A percentile compares a stretch with the other conserved stretches of the same genome.
Conservation (phyloP, 2,888 invertebrate species). For the Sinodicranocentrus sp. region DNA sequence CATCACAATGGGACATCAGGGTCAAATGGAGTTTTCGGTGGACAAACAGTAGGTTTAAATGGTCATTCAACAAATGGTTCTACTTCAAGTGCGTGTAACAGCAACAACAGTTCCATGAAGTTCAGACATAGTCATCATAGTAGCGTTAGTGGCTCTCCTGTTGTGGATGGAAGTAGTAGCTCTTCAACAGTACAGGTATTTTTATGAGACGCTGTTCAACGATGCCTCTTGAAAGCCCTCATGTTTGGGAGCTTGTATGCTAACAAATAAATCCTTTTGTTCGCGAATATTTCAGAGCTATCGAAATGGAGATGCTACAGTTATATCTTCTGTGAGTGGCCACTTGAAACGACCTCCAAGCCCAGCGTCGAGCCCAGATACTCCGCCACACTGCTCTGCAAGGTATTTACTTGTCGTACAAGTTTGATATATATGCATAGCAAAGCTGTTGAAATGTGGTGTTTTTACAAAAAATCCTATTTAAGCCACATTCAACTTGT, state of each 20-base stretch:
- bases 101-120: slow-evolving; percentile 76
- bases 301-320: slow-evolving; percentile 74
- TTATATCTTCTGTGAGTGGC: slow-evolving; percentile 70
- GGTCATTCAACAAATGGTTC: slow-evolving; percentile 66
- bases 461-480: too few species aligned
- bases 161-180: slow-evolving; percentile 75
- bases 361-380: slow-evolving; percentile 82
- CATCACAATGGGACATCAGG: slow-evolving; percentile 62
- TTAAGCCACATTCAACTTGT: too few species aligned
- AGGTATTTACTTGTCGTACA: too few species aligned
- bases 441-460: too few species aligned
- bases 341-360: slow-evolving; percentile 79
- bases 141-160: slow-evolving; percentile 72
- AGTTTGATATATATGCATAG: too few species aligned
- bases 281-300: slow-evolving; percentile 72
- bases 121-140: slow-evolving; percentile 75
- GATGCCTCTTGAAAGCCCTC: too few species aligned
- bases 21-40: slow-evolving; percentile 67
- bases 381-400: slow-evolving; percentile 78
- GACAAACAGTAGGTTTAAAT: slow-evolving; percentile 60
- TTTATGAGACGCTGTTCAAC: neutral
- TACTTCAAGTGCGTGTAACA: slow-evolving; percentile 62
- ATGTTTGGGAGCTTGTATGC: too few species aligned
- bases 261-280: neutral
- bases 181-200: slow-evolving; percentile 76